These are phyloP conservation scores for Eonycteris spelaea DNA, from an alignment of 2,113 vertebrate species.

Conservation along the genomic window DNA sequence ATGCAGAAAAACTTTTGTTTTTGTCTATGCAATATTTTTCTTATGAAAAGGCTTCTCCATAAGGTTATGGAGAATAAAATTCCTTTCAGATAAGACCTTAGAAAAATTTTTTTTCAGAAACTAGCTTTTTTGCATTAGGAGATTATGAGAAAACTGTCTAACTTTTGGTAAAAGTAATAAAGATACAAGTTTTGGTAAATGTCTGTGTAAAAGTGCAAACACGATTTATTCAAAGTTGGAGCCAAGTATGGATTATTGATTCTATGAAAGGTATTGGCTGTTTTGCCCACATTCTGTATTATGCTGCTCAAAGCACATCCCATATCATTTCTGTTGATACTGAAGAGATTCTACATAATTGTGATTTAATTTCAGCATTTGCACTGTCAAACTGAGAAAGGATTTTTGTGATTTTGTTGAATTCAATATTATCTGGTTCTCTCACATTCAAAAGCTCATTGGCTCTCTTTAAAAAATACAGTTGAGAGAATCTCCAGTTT, in stretches of 20 bases:
- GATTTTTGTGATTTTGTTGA: not conserved
- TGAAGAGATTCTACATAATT: not conserved
- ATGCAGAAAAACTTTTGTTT: not conserved
- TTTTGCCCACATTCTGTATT: not conserved
- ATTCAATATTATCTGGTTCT: not conserved
- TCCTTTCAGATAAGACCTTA: not conserved
- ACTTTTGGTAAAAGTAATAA: not conserved
- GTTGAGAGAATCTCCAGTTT: not conserved
- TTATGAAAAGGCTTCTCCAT: not conserved
- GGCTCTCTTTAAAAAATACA: not conserved
- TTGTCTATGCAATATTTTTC: not conserved
- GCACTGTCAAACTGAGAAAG: not conserved
- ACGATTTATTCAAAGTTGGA: not conserved
- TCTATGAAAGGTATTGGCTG: not conserved
- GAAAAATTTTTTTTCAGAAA: not conserved
- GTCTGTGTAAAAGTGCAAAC: not conserved
- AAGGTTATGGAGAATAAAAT: not conserved
- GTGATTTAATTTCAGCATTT: not conserved
- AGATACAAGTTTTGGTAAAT: not conserved
- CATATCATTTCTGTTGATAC: not conserved
- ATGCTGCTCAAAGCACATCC: not conserved
- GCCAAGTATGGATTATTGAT: not conserved
- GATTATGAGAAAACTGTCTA: not conserved
- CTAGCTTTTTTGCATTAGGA: not conserved
- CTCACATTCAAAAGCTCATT: not conserved